Evolutionary conservation across 2,797 vertebrate genomes (phyloP), one percentile per base, ranked within the genome.

Genomic region (Neosalanx taihuensis): DNA sequence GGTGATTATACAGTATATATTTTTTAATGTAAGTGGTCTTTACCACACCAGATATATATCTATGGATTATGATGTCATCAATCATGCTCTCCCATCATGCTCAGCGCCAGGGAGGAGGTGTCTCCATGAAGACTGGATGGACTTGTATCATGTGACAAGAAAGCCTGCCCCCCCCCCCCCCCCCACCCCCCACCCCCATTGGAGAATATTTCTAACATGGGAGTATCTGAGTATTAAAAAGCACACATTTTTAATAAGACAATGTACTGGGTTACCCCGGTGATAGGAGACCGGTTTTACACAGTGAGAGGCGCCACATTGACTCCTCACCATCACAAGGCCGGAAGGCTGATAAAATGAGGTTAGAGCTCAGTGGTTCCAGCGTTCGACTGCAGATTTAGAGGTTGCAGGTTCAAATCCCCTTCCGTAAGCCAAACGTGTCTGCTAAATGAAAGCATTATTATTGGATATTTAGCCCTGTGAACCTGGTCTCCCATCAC

Each of bases 1-100:
- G 75, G 74, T 84, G 35, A 86, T 26, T 75, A 63, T 53, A 75
- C 68, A 60, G 37, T 70, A 75, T 61, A 75, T 71, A 77, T 86
- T 85, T 90, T 89, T 88, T 82, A 69, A 69, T 77, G 75, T 88
- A 57, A 37, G 73, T 87, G 84, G 79, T 87, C 79, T 78, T 78
- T 83, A 65, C 75, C n/a, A 61, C 77, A 72, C 69, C 79, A 72
- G 73, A 75, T 70, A 66, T 67, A 74, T 74, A 64, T 76, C 64
- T 20, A 65, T 46, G 63, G 41, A 68, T 29, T 35, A 15, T 74
- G 72, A 67, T 80, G 79, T 72, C 83, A 71, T 20, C 73, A 60
- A 72, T 77, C 72, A 26, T 70, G 70, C 64, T 71, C 75, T 60
- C 57, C 58, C 30, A 18, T 59, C 20, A 33, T 0, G 30, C 66